phyloP scores from a whole-genome alignment of 2,797 vertebrate species.

The Anguilla obscura region DNA sequence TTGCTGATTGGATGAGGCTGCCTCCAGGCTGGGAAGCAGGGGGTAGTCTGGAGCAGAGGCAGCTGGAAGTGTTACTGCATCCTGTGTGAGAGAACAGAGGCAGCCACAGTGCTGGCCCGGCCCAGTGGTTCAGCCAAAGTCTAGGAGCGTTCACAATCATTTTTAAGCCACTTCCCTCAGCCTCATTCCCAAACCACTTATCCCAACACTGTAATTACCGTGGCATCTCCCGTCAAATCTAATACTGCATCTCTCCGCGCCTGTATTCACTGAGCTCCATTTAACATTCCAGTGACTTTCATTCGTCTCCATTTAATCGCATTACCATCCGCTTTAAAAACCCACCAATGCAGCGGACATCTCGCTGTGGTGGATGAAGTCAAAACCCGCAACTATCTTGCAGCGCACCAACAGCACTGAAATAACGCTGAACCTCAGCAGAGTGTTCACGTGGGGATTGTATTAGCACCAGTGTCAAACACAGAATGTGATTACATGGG shows the following conservation, averaged over 20 bases:
- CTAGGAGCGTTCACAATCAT: constrained; percentile 8
- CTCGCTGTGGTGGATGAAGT: not conserved
- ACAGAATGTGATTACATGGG: not conserved
- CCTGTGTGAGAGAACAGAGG: not conserved
- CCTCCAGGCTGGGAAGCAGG: constrained; percentile 34
- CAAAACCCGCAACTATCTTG: constrained; percentile 23
- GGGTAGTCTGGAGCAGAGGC: not conserved
- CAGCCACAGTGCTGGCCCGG: not conserved
- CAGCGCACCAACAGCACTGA: constrained; percentile 36
- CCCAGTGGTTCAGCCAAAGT: constrained; percentile 20
- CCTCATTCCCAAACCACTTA: constrained; percentile 38
- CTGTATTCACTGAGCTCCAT: constrained; percentile 56
- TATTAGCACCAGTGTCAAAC: not conserved
- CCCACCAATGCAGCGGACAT: not conserved
- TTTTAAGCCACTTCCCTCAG: constrained; percentile 36
- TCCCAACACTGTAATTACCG: constrained; percentile 64
- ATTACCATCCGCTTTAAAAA: constrained; percentile 19
- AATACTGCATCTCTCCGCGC: constrained; percentile 55
- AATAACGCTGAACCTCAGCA: constrained; percentile 50
- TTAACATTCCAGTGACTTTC: constrained; percentile 45
- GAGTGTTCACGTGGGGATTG: not conserved
- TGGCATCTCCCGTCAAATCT: constrained; percentile 47
- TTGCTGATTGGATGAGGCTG: constrained; percentile 62
- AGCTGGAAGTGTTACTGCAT: constrained; percentile 7
- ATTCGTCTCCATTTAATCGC: constrained; percentile 33